Conservation (phyloP, 2,113 vertebrate species). For the Aptenodytes patagonicus region DNA sequence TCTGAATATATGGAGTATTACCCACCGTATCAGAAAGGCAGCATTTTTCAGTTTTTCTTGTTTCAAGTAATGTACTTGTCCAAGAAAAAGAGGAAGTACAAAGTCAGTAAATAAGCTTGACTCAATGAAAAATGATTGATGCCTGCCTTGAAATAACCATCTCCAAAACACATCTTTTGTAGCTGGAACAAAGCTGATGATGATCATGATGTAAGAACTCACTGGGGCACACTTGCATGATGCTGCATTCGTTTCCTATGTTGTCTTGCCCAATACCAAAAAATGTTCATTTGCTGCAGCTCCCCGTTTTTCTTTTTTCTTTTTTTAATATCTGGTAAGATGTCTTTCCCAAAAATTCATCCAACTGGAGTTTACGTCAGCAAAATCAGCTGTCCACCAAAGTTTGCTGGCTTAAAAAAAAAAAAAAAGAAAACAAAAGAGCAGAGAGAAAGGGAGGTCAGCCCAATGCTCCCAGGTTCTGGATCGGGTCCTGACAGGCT, state of each 20-base stretch:
- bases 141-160: background rate
- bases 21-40: background rate
- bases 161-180: background rate
- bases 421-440: background rate
- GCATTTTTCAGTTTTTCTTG: background rate
- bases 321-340: background rate
- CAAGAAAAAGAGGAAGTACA: background rate
- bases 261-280: background rate
- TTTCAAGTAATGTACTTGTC: background rate
- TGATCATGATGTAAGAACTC: background rate
- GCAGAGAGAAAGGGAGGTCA: background rate
- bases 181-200: background rate
- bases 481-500: background rate
- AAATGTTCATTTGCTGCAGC: background rate
- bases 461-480: accelerated
- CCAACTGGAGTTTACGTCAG: background rate
- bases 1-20: background rate
- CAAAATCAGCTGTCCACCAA: background rate
- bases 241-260: background rate
- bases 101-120: background rate
- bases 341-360: background rate
- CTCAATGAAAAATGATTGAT: background rate
- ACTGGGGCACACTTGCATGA: background rate
- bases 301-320: background rate
- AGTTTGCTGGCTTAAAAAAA: background rate